Evolutionary conservation across 1,140 invertebrate genomes (phyloP), one percentile per base, ranked within the genome.

Genomic region (Zaprionus ornatus): DNA sequence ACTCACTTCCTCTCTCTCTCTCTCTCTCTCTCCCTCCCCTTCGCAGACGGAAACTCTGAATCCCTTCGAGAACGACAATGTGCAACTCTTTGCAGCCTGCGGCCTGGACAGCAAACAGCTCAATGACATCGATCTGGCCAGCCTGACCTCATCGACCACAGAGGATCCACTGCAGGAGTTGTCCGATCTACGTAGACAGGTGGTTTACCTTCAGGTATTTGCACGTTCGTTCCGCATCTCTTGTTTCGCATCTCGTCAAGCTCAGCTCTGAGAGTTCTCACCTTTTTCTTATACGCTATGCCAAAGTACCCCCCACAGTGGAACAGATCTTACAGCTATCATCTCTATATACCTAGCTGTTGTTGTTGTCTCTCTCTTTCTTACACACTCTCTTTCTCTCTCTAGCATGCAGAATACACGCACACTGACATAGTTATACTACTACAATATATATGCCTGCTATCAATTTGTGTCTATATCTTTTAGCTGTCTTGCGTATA

Each of bases 11-110:
- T 52, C 23, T 29, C n/a, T 37, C 40, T 19, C 69, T 25, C 12
- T 37, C 48, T 23, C 67, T 29, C 45, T 61, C 13, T 23, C 10
- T 50, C 23, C 71, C 45, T 75, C 69, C 61, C 17, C 19, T 72
- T 63, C 64, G 37, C 93, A 96, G 95, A 95, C 96, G 86, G 96
- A 97, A 94, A 96, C 96, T 95, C 95, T 96, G 94, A 97, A 97
- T 95, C 96, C 96, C 94, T 97, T 97, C 94, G 96, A 96, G 90
- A 95, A 96, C 88, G 94, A 96, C 94, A 97, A 97, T 95, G 95
- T 96, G 94, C 95, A 95, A 93, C 95, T 95, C 93, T 95, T 95
- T 80, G 95, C 94, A 91, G 93, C 95, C 81, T 88, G 93, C 86
- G 73, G 92, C 71, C 54, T 93, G 73, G 91, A 93, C 54, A 93